A percentile compares a stretch with the other conserved stretches of the same genome.
These are phyloP conservation scores for Seriola aureovittata DNA, from an alignment of 2,113 vertebrate species.

Conservation along the genomic window DNA sequence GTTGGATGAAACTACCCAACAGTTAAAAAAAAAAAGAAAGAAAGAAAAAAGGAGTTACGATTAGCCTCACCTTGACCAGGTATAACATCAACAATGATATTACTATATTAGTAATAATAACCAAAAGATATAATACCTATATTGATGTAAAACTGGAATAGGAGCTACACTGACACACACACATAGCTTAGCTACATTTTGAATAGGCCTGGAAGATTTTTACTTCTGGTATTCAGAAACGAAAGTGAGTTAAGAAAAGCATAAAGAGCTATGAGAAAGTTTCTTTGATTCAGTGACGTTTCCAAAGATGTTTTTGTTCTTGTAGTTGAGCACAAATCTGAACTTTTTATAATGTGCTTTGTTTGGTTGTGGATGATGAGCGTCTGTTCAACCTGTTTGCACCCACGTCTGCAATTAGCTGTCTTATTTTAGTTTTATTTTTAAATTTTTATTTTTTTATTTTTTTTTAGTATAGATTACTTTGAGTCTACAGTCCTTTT, in stretches of 20 bases:
- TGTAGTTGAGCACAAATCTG: too few relatives aligned
- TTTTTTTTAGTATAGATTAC: too few relatives aligned
- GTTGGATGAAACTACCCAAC: too few relatives aligned
- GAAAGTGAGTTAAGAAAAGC: not conserved
- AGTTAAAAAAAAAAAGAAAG: too few relatives aligned
- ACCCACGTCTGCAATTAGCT: not conserved
- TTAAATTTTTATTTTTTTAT: too few relatives aligned
- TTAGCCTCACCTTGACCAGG: not conserved
- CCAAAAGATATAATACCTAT: not conserved
- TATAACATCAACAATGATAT: not conserved
- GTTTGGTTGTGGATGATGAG: not conserved
- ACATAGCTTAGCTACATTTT: not conserved
- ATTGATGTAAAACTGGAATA: not conserved
- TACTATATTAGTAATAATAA: too few relatives aligned
- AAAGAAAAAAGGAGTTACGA: not conserved
- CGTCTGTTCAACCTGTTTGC: not conserved
- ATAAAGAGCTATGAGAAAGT: not conserved
- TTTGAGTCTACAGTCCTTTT: not conserved
- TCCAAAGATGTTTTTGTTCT: not conserved
- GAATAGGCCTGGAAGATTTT: too few relatives aligned
- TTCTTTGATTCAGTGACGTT: not conserved
- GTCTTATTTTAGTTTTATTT: too few relatives aligned
- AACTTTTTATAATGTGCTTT: too few relatives aligned
- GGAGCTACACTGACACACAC: not conserved
- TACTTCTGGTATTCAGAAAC: not conserved